phyloP scores from a whole-genome alignment of 2,797 vertebrate species.

The Falco novaeseelandiae region DNA sequence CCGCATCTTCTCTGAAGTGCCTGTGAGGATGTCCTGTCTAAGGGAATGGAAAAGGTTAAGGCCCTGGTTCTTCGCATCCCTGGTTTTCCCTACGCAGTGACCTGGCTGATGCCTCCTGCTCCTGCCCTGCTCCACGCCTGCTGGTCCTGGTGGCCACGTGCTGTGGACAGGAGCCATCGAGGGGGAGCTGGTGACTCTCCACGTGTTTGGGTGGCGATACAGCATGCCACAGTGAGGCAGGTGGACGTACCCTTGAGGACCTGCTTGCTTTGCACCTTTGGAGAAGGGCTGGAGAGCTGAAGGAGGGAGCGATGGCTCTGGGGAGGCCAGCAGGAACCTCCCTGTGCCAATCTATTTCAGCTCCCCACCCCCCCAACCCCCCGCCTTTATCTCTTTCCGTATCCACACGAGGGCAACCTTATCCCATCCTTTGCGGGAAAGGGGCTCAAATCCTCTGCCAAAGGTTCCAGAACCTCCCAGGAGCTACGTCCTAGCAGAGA shows the following conservation, averaged over 20 bases:
- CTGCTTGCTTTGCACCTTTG: not conserved
- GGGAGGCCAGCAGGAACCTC: not conserved
- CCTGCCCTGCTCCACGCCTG: not conserved
- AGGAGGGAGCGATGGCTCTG: not conserved
- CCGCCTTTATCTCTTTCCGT: not conserved
- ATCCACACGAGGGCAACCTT: slow-evolving; percentile 8
- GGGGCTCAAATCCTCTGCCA: not conserved
- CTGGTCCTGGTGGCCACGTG: too few species aligned
- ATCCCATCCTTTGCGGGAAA: not conserved
- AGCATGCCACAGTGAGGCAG: not conserved
- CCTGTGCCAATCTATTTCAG: too few species aligned
- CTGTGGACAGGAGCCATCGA: not conserved
- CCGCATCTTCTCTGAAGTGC: not conserved
- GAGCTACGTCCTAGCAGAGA: not conserved
- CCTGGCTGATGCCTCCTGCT: not conserved
- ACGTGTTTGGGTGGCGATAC: not conserved
- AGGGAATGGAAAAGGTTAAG: not conserved
- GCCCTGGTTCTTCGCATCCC: not conserved
- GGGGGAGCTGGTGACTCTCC: too few species aligned
- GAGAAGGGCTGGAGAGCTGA: not conserved
- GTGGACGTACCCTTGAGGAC: not conserved
- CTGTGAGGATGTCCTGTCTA: not conserved
- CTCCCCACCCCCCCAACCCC: too few species aligned
- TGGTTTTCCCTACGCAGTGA: not conserved
- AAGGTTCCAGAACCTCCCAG: not conserved